Evolutionary conservation across 2,113 vertebrate genomes (phyloP).

Genomic region (Ictalurus furcatus): DNA sequence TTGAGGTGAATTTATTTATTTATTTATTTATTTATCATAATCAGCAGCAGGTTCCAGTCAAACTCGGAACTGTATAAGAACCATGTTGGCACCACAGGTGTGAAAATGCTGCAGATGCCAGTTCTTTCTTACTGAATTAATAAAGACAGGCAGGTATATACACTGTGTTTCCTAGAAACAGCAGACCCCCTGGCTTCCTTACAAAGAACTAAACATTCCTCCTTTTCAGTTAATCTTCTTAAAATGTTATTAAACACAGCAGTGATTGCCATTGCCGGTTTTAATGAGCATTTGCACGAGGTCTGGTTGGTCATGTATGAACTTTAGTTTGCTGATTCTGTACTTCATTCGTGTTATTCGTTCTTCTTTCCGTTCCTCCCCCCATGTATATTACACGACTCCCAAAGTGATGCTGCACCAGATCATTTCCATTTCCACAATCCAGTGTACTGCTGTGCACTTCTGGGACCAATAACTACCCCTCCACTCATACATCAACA

Average conservation of each 20-base stretch:
- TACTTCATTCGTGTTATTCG: not conserved
- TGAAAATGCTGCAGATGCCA: constrained; percentile 9
- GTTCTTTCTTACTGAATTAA: not conserved
- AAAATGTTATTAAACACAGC: constrained; percentile 36
- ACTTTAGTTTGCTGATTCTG: constrained; percentile 17
- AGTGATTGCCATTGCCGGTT: constrained; percentile 8
- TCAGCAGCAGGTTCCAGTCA: constrained; percentile 4
- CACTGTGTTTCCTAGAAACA: constrained; percentile 31
- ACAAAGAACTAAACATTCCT: constrained; percentile 27
- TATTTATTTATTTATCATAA: not conserved
- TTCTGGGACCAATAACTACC: constrained; percentile 48
- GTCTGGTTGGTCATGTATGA: not conserved
- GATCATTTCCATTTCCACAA: not conserved
- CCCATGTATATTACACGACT: constrained; percentile 9
- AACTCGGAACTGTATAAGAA: not conserved
- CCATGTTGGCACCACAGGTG: constrained; percentile 9
- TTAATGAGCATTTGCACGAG: not conserved
- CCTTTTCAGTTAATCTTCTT: constrained; percentile 22
- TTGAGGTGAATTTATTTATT: not conserved
- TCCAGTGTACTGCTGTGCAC: constrained; percentile 23
- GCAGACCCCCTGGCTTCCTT: constrained; percentile 14
- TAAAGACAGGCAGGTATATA: constrained; percentile 1
- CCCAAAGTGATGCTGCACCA: constrained; percentile 7
- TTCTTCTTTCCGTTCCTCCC: too few species aligned
- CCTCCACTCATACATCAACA: constrained; percentile 32